Evolutionary conservation across 2,113 vertebrate species (phyloP).

Genomic region (Pelmatolapia mariae): DNA sequence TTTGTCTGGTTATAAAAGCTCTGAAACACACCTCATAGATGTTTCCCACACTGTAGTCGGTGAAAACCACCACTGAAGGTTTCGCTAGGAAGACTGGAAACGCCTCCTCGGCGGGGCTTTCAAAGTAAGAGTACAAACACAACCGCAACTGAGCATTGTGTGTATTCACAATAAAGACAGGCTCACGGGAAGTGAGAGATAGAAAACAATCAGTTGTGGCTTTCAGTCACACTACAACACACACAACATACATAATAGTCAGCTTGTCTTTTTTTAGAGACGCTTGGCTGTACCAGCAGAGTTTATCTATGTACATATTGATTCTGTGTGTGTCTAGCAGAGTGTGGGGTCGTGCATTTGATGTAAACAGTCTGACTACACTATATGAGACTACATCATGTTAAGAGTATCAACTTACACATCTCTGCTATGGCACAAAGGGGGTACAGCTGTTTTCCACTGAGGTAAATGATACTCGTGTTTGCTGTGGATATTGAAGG

Average conservation of each 20-base stretch:
- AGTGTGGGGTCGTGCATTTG: neutral
- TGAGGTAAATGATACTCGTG: neutral
- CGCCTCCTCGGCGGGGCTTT: constrained; percentile 47
- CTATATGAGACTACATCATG: neutral
- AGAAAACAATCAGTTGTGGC: neutral
- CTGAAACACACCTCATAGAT: constrained; percentile 82
- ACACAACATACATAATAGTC: neutral
- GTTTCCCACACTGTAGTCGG: constrained; percentile 78
- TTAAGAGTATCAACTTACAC: neutral
- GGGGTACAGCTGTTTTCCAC: neutral
- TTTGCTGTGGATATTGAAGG: neutral
- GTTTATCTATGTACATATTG: neutral
- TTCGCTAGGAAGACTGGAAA: constrained; percentile 80
- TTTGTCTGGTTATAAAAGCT: neutral
- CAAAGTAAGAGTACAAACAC: neutral
- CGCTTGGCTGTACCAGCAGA: neutral
- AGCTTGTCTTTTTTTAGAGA: neutral
- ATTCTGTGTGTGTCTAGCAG: neutral
- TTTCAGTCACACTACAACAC: neutral
- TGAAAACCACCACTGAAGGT: constrained; percentile 79
- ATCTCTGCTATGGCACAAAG: neutral
- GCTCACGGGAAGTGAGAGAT: accelerated
- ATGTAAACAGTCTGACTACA: neutral
- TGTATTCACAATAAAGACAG: neutral
- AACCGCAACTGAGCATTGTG: neutral